A percentile compares a stretch with the other conserved stretches of the same genome.
phyloP scores from a whole-genome alignment of 2,113 vertebrate species.

The Mus musculus region GRCm39 chr7:112808501-112809000 shows the following conservation, averaged over 20 bases:
- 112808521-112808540: slow-evolving; percentile 64
- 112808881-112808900: not conserved
- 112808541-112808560: slow-evolving; percentile 35
- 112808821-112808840: not conserved
- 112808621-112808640: slow-evolving; percentile 43
- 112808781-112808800: not conserved
- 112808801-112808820: not conserved
- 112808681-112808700: slow-evolving; percentile 51
- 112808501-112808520: slow-evolving; percentile 55
- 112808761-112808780: not conserved
- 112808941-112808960: not conserved
- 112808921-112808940: slow-evolving; percentile 3
- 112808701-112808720: slow-evolving; percentile 10
- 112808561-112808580: slow-evolving; percentile 58
- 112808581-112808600: slow-evolving; percentile 62
- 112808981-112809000: slow-evolving; percentile 52
- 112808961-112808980: slow-evolving; percentile 56
- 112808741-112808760: not conserved
- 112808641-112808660: slow-evolving; percentile 33
- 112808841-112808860: slow-evolving; percentile 29
- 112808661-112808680: slow-evolving; percentile 43
- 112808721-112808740: not conserved
- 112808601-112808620: slow-evolving; percentile 9
- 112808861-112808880: slow-evolving; percentile 15
- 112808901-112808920: slow-evolving; percentile 17